Evolutionary conservation across 2,113 vertebrate species (phyloP).

Genomic region (Peromyscus maniculatus): DNA sequence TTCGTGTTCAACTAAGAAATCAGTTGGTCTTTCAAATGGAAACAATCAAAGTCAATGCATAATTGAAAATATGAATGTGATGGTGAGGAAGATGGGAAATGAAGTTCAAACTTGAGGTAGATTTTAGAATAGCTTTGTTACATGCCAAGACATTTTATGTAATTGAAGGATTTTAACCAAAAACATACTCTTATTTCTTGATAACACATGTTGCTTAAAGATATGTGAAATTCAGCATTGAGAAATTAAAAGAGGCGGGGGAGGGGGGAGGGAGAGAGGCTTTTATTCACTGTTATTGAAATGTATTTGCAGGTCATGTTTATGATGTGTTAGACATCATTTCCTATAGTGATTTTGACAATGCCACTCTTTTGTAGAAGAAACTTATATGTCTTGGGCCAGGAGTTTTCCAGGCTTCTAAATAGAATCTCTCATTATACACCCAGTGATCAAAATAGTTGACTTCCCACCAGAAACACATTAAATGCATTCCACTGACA

Average conservation of each 20-base stretch:
- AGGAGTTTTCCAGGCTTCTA: constrained; percentile 63
- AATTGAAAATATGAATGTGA: constrained; percentile 75
- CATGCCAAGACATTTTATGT: constrained; percentile 69
- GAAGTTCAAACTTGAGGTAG: constrained; percentile 52
- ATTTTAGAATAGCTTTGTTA: constrained; percentile 51
- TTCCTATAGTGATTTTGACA: constrained; percentile 62
- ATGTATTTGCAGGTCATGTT: constrained; percentile 26
- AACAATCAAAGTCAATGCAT: neutral
- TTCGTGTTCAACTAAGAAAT: constrained; percentile 82
- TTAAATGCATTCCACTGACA: constrained; percentile 38
- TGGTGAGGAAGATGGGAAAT: constrained; percentile 48
- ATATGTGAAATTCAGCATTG: constrained; percentile 51
- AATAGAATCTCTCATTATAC: constrained; percentile 59
- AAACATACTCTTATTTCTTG: constrained; percentile 69
- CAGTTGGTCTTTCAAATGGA: constrained; percentile 76
- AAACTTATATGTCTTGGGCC: constrained; percentile 66
- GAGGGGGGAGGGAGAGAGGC: neutral
- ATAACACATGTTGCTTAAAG: constrained; percentile 69
- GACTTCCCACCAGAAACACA: constrained; percentile 10
- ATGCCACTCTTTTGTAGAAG: constrained; percentile 81
- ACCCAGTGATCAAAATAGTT: constrained; percentile 63
- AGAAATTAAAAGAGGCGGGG: constrained; percentile 24
- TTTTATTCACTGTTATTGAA: constrained; percentile 69
- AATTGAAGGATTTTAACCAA: constrained; percentile 41
- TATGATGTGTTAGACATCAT: constrained; percentile 59